These are phyloP conservation scores for Aldrovandia affinis DNA, from an alignment of 2,797 vertebrate genomes.

Conservation along the genomic window DNA sequence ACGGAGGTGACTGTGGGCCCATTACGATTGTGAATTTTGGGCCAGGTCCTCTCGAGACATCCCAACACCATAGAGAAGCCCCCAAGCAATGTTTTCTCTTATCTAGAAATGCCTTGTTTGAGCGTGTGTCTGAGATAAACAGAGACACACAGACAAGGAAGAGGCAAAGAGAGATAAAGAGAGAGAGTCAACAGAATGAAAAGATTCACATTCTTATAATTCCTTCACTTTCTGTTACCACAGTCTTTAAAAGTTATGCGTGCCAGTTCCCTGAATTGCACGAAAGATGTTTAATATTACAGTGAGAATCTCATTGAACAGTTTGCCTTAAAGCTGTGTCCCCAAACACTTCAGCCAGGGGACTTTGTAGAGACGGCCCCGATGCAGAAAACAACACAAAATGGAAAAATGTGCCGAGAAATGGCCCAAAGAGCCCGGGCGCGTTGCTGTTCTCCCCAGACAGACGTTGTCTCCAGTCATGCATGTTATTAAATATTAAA, in stretches of 20 bases:
- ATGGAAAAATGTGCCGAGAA: background rate
- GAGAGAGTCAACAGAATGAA: background rate
- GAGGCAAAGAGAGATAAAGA: background rate
- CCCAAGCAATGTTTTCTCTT: constrained; percentile 7
- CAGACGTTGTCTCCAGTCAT: constrained; percentile 22
- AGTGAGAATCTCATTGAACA: constrained; percentile 7
- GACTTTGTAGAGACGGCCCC: background rate
- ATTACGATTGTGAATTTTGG: background rate
- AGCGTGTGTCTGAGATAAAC: background rate
- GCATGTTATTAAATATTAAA: constrained; percentile 27
- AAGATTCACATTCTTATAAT: background rate
- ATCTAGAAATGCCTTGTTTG: constrained; percentile 1
- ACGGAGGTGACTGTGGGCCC: background rate
- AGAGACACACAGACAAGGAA: background rate
- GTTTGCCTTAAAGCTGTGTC: constrained; percentile 3
- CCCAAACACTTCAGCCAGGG: background rate
- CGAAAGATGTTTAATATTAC: constrained; percentile 20
- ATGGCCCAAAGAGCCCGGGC: background rate
- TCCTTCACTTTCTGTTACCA: background rate
- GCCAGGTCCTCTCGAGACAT: constrained; percentile 5
- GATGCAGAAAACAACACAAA: background rate
- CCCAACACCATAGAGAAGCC: background rate
- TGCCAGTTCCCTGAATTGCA: background rate
- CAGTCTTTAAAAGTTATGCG: constrained; percentile 2
- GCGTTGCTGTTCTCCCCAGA: background rate